Evolutionary conservation across 1,140 invertebrate genomes (phyloP), one percentile per base, ranked within the genome.

Genomic region (Tribolium castaneum): DNA sequence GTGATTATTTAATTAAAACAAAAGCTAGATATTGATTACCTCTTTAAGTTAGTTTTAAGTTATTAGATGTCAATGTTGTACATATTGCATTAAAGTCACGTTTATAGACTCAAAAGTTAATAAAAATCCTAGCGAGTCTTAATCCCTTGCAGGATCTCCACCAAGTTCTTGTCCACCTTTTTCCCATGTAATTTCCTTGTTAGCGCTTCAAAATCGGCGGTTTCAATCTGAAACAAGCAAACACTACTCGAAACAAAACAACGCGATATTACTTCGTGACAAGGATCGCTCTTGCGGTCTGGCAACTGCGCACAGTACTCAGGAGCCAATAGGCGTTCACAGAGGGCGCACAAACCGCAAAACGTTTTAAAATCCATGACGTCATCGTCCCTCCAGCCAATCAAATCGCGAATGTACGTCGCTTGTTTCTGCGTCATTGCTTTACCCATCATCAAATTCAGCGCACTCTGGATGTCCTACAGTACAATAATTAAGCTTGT

Each of bases 311-410:
- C 54, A 66, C 74, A 84, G 80, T 84, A 86, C 30, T 84, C 81
- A 1, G 80, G 80, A n/a, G 86, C 86, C 70, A 86, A 85, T 50
- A 92, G 83, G 73, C 93, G 86, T 83, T 94, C 92, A 79, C 90
- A 91, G 3, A 91, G 85, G 0, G 91, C 92, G 81, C 92, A 93
- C 12, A 93, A 83, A 7, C 92, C 92, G 81, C 92, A 92, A 90
- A 92, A 94, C 2, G 88, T 90, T 50, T 90, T 87, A 83, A 92
- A 93, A 83, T 91, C 89, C 13, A 93, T 79, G 0, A 87, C 84
- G 54, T 90, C 88, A 1, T 85, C 83, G 14, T 86, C 83, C 0
- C 87, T 83, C 86, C 90, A 91, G 10, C 87, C 88, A 76, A 92
- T 86, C 2, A 90, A 82, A 19, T 73, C 75, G 34, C 83, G 84